Base-by-base conservation (phyloP, 2,797 vertebrate genomes). In the Staurois parvus region DNA sequence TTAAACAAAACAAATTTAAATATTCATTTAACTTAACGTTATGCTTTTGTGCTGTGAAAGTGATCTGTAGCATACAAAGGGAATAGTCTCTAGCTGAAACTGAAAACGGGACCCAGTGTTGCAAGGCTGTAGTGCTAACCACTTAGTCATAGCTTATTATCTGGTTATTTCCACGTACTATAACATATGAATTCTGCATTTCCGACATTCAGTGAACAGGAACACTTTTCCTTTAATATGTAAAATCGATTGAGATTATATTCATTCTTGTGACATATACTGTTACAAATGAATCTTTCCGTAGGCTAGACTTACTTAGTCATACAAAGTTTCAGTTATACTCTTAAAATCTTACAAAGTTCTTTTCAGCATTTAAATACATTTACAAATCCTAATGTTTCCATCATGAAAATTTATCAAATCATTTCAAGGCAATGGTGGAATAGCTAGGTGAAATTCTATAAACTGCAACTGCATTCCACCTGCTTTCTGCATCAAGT, bases 361-460 rank as follows among this genome's bases (percentile, higher is more conserved):
- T 81, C 52, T 34, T 59, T 48, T 15, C 59, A 48, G 67, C 52
- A 72, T 81, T 81, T 72, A 62, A 81, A 72, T 81, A 11, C 69
- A 72, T 73, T 73, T 73, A 73, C 69, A 26, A 70, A 42, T n/a
- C 56, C 52, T 72, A 72, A 73, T 81, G 40, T 76, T 84, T 84
- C 81, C 72, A 84, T 48, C 42, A 28, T 84, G 73, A 84, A 84
- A 76, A 37, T 68, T 84, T 69, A 84, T 37, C 76, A 66, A 66
- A 56, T 83, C 37, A 67, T 75, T 66, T 84, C 26, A 76, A 76
- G 45, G 74, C 82, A 78, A 32, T 17, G 17, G 45, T 21, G 70
- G 66, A 68, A 34, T 79, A 75, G 28, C 67, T 67, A 72, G 40
- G 8, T 77, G 45, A 70, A 84, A 77, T 77, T 84, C 48, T 77